Conservation (phyloP, 1,140 invertebrate species). For the Drosophila repletoides region DNA sequence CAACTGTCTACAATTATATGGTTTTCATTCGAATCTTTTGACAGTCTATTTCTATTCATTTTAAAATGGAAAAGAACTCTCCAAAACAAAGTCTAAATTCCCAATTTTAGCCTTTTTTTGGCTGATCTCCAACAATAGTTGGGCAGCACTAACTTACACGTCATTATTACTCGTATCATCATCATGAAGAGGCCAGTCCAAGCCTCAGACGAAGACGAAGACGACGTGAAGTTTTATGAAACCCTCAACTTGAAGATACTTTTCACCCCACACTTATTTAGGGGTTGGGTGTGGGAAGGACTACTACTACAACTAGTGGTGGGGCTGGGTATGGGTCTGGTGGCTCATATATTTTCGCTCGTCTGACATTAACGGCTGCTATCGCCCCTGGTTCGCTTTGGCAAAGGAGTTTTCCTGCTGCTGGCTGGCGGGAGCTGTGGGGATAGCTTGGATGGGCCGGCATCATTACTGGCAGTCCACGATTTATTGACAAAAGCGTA, state of each 20-base stretch:
- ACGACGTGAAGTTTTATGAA: slow-evolving; percentile 53
- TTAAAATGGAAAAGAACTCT: no score
- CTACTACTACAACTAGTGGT: no score
- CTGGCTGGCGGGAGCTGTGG: neutral
- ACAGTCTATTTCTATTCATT: no score
- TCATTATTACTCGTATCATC: slow-evolving; percentile 65
- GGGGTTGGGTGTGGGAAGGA: neutral
- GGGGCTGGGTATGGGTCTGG: slow-evolving; percentile 1
- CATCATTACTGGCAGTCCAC: slow-evolving; percentile 77
- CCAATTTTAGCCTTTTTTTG: no score
- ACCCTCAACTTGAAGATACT: slow-evolving; percentile 64
- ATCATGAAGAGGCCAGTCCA: slow-evolving; percentile 45
- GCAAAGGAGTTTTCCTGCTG: neutral
- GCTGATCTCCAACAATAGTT: no score
- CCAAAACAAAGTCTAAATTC: no score
- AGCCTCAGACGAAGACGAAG: slow-evolving; percentile 39
- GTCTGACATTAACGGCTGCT: slow-evolving; percentile 82
- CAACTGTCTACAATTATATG: no score
- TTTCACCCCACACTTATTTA: slow-evolving; percentile 3
- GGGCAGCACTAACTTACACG: no score
- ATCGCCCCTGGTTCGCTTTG: slow-evolving; percentile 68
- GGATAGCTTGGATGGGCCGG: slow-evolving; percentile 21
- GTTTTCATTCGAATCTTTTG: no score
- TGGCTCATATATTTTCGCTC: slow-evolving; percentile 79
- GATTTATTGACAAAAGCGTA: slow-evolving; percentile 72